phyloP scores from a whole-genome alignment of 2,888 invertebrate species.

The Dasysyrphus albostriatus region DNA sequence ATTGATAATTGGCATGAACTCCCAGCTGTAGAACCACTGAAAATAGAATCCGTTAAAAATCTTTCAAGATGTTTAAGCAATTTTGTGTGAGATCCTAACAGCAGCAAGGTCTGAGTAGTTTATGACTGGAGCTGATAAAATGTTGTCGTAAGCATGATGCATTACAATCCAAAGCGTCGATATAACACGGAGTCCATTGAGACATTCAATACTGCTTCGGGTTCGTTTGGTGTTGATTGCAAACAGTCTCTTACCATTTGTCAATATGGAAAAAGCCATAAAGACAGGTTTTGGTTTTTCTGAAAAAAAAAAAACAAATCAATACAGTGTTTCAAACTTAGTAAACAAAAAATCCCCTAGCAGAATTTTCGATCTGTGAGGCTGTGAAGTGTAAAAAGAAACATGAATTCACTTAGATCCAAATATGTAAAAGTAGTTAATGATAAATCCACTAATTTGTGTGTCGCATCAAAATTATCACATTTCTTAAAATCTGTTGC shows the following conservation, averaged over 20 bases:
- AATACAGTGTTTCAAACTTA: too few species aligned
- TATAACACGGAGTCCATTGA: conserved; percentile 33
- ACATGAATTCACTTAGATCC: too few species aligned
- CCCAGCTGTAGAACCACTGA: conserved; percentile 64
- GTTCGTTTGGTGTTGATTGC: conserved; percentile 42
- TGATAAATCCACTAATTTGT: too few species aligned
- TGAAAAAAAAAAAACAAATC: not conserved
- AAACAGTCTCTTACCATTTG: conserved; percentile 58
- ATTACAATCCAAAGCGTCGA: conserved; percentile 49
- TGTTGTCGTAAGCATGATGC: conserved; percentile 12
- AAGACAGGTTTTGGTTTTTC: conserved; percentile 30
- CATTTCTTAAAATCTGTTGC: too few species aligned
- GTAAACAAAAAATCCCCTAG: too few species aligned
- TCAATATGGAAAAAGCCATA: conserved; percentile 40
- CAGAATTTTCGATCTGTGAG: too few species aligned
- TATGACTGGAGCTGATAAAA: not conserved
- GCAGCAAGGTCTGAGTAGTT: conserved; percentile 9
- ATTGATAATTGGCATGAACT: conserved; percentile 78
- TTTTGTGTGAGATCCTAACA: not conserved
- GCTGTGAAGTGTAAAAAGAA: too few species aligned
- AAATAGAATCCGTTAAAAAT: not conserved
- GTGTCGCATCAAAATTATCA: too few species aligned
- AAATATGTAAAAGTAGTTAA: too few species aligned
- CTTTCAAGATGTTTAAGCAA: not conserved
- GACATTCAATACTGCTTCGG: conserved; percentile 35